A percentile compares a stretch with the other conserved stretches of the same genome.
These are phyloP conservation scores for Apis cerana DNA, from an alignment of 1,140 invertebrate genomes.

Conservation along the genomic window DNA sequence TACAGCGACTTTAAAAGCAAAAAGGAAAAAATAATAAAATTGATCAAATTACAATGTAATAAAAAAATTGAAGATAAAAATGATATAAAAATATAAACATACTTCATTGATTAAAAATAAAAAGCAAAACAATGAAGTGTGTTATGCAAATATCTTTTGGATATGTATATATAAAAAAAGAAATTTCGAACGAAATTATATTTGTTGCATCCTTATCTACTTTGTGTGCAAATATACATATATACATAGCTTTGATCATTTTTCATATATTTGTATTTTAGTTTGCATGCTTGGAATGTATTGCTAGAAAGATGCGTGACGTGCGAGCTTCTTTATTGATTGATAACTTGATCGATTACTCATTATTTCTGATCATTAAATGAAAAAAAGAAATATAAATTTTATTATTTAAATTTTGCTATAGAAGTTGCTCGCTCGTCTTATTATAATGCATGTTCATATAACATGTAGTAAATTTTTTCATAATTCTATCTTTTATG, in stretches of 20 bases:
- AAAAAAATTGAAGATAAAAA: slow-evolving; percentile 17
- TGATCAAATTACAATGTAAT: background rate
- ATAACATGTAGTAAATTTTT: slow-evolving; percentile 49
- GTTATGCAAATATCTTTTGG: background rate
- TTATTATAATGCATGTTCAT: slow-evolving; percentile 39
- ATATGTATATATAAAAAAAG: background rate
- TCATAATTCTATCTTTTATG: slow-evolving; percentile 40
- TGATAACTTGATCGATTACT: background rate
- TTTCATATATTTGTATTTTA: slow-evolving; percentile 60
- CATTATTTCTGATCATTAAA: background rate
- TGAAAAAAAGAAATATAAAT: background rate
- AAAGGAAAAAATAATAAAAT: background rate
- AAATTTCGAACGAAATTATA: slow-evolving; percentile 54
- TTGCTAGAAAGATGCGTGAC: slow-evolving; percentile 22
- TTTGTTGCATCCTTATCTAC: slow-evolving; percentile 56
- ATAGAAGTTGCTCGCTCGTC: slow-evolving; percentile 13
- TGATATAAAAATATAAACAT: slow-evolving; percentile 26
- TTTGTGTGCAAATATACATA: slow-evolving; percentile 58
- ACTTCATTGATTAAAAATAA: slow-evolving; percentile 16
- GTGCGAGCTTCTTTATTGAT: slow-evolving; percentile 17
- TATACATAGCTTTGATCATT: slow-evolving; percentile 55
- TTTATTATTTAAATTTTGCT: background rate
- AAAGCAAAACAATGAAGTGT: slow-evolving; percentile 12
- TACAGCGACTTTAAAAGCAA: slow-evolving; percentile 7
- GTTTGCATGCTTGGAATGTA: slow-evolving; percentile 63